Conservation (phyloP, 2,797 vertebrate genomes). For the Manis javanica region DNA sequence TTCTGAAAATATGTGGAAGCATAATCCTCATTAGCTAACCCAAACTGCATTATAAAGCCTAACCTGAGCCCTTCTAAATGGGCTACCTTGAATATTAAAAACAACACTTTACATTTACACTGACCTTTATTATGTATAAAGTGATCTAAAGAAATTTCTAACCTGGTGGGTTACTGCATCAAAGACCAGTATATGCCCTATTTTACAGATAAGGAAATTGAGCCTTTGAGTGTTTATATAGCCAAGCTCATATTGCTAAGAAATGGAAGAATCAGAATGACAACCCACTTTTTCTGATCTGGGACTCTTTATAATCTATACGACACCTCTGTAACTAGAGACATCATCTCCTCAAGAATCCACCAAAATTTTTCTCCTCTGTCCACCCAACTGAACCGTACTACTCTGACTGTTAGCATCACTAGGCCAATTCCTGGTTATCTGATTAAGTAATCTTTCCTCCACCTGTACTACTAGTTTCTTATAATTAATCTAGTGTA, state of each 20-base stretch:
- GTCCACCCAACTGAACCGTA: background rate
- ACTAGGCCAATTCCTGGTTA: background rate
- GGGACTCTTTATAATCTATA: background rate
- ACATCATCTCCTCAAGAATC: background rate
- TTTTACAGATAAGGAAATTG: constrained; percentile 23
- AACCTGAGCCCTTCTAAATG: background rate
- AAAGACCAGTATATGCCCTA: background rate
- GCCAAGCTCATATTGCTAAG: background rate
- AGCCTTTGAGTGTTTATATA: background rate
- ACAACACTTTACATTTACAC: background rate
- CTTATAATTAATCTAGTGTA: background rate
- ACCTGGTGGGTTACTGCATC: background rate
- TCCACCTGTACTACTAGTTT: background rate
- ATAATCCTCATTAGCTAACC: background rate
- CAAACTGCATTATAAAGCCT: background rate
- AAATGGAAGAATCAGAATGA: background rate
- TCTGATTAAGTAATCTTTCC: background rate
- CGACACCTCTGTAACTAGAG: background rate
- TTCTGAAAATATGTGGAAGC: constrained; percentile 34
- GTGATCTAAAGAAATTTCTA: background rate
- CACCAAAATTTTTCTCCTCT: background rate
- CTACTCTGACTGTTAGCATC: background rate
- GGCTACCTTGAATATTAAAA: constrained; percentile 12
- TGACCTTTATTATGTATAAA: background rate
- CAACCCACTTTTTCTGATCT: background rate